Evolutionary conservation across 2,888 invertebrate genomes (phyloP), one percentile per base, ranked within the genome.

Genomic region (Rotaria macrura): DNA sequence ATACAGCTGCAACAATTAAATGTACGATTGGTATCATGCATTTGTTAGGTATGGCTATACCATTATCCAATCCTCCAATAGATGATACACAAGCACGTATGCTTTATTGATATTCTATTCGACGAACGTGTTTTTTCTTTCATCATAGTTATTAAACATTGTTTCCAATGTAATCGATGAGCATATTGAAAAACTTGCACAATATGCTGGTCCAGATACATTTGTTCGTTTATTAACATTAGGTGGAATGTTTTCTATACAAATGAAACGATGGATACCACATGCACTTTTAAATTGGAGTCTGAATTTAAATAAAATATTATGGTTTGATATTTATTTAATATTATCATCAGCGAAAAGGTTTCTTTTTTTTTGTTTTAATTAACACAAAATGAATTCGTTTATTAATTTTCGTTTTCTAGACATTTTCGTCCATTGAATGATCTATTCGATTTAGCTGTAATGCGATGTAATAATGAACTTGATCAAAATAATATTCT

Each of bases 41-140:
- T 34, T 34, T 65, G 3, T 65, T 65, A 34, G 65, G 65, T 34
- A 65, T 65, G 65, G 65, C 65, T 65, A 34, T 65, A 29, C 65
- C 65, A 34, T 34, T 29, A 34, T 34, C 65, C 0, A 65, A 34
- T 20, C 12, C 29, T 14, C 34, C 10, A 34, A 29, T 34, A 17
- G 65, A 65, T 65, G 65, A 65, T 65, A 65, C 29, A 29, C 65
- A 65, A 65, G 65, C 65, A 65, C 65, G 65, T 65, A 65, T 65
- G 65, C 65, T 65, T 65, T 5, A 65, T 29, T 29, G 17, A 65
- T 29, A 34, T 34, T 65, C 17, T 29, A 34, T 65, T 65, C 65
- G 65, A 65, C 29, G 65, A 65, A 65, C 65, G 65, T n/a, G 17
- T 65, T 65, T 65, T 65, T 65, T 17, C 4, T 49, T 49, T 34